Evolutionary conservation across 2,888 invertebrate genomes (phyloP).

Genomic region (Acheta domesticus): DNA sequence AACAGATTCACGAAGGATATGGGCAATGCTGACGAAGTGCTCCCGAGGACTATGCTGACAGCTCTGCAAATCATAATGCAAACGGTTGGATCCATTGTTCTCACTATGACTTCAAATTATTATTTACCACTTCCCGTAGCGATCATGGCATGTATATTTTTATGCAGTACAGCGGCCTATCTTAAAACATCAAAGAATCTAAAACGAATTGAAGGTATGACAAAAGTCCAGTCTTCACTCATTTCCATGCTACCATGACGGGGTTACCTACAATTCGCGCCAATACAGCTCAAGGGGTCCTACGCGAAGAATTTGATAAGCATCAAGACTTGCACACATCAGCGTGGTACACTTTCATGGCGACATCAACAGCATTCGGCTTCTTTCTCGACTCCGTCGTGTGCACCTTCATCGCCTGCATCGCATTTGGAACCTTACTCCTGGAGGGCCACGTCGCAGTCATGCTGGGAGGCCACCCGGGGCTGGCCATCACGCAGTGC

Average conservation of each 20-base stretch:
- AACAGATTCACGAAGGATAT: constrained; percentile 21
- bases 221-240: constrained; percentile 92
- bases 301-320: constrained; percentile 74
- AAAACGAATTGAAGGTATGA: constrained; percentile 76
- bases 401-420: constrained; percentile 77
- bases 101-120: constrained; percentile 8
- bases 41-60: neutral
- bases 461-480: constrained; percentile 68
- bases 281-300: constrained; percentile 74
- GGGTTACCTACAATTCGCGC: constrained; percentile 90
- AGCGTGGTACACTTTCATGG: constrained; percentile 87
- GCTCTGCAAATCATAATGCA: constrained; percentile 19
- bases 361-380: constrained; percentile 88
- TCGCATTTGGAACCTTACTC: constrained; percentile 80
- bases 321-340: constrained; percentile 80
- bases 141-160: constrained; percentile 19
- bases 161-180: neutral
- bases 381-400: constrained; percentile 89
- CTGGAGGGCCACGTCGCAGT: constrained; percentile 49
- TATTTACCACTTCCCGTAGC: constrained; percentile 21
- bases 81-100: neutral
- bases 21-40: neutral
- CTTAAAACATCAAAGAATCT: constrained; percentile 62
- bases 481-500: constrained; percentile 76
- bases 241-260: constrained; percentile 81